phyloP scores from a whole-genome alignment of 2,113 vertebrate species.

The Tachysurus fulvidraco region DNA sequence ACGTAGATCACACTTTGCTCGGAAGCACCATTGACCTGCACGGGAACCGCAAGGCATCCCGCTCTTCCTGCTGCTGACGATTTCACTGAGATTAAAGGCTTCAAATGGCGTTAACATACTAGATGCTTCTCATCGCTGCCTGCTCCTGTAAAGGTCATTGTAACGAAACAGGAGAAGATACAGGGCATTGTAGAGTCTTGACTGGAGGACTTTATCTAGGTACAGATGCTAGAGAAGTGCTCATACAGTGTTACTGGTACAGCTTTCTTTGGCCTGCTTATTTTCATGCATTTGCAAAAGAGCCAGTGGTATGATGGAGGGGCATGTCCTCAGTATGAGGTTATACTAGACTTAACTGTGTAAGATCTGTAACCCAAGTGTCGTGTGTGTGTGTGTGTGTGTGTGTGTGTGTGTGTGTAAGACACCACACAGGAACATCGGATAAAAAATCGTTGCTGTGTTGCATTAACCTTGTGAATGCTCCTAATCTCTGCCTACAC shows the following conservation, averaged over 20 bases:
- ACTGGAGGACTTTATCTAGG: conserved; percentile 16
- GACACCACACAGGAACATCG: background rate
- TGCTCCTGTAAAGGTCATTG: background rate
- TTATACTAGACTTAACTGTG: background rate
- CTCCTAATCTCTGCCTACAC: background rate
- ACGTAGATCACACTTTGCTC: conserved; percentile 87
- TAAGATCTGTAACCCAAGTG: background rate
- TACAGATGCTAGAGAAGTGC: conserved; percentile 44
- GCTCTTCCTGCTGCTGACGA: conserved; percentile 83
- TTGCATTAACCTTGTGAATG: conserved; percentile 8
- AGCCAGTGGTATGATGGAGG: background rate
- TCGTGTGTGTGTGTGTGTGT: background rate
- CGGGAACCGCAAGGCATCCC: conserved; percentile 82
- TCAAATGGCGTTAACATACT: background rate
- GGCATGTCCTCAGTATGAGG: background rate
- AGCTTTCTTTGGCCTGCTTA: conserved; percentile 38
- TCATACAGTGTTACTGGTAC: conserved; percentile 50
- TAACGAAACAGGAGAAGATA: background rate
- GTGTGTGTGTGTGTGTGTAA: background rate
- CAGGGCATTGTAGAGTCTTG: background rate
- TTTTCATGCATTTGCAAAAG: conserved; percentile 44
- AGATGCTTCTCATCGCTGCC: background rate
- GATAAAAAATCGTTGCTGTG: background rate
- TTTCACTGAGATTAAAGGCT: conserved; percentile 14
- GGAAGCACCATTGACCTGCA: conserved; percentile 89